Evolutionary conservation across 2,797 vertebrate species (phyloP).

Genomic region (Podarcis siculus): DNA sequence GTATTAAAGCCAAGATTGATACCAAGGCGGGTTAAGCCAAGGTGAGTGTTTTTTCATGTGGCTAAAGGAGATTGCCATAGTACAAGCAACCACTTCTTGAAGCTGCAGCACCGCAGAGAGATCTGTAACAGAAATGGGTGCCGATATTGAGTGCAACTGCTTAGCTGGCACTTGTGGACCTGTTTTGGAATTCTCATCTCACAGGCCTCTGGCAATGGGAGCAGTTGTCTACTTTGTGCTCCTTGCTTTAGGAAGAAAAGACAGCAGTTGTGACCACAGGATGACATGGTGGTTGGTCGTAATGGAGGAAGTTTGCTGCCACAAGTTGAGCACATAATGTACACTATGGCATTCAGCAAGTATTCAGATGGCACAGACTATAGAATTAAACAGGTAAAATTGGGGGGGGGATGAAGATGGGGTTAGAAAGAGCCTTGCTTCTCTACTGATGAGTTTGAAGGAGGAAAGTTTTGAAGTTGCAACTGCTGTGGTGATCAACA

Average conservation of each 20-base stretch:
- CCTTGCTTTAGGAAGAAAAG: not conserved
- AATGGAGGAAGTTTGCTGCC: not conserved
- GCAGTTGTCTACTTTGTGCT: not conserved
- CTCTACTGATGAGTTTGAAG: not conserved
- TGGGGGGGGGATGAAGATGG: no score
- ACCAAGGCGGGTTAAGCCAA: no score
- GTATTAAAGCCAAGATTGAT: no score
- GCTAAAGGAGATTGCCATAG: not conserved
- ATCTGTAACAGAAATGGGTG: not conserved
- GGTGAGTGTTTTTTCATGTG: no score
- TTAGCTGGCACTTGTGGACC: not conserved
- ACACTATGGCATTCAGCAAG: not conserved
- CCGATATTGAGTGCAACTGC: not conserved
- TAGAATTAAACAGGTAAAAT: no score
- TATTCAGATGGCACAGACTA: not conserved
- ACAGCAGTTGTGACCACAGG: not conserved
- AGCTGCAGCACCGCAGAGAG: not conserved
- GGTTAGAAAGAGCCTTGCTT: no score
- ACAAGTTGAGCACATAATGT: not conserved
- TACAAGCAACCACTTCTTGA: not conserved
- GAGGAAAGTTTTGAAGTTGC: not conserved
- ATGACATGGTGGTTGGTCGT: not conserved
- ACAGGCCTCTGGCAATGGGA: not conserved
- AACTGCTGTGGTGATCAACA: not conserved
- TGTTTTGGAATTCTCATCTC: not conserved